Evolutionary conservation across 2,113 vertebrate species (phyloP).

Genomic region (Emydura subglobosa): DNA sequence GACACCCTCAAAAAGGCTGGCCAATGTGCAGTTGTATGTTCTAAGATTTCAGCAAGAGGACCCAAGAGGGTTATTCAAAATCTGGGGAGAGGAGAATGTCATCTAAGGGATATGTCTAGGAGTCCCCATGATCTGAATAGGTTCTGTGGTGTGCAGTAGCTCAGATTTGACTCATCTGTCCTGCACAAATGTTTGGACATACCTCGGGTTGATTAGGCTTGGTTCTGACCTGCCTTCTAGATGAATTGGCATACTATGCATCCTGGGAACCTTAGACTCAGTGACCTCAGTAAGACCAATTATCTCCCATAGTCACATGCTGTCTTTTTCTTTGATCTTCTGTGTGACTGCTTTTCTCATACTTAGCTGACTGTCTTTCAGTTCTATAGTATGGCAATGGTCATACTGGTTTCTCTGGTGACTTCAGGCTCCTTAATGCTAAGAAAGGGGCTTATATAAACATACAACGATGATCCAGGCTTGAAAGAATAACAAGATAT

Average conservation of each 20-base stretch:
- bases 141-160: neutral
- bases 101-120: neutral
- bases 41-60: neutral
- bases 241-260: neutral
- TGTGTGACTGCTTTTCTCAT: neutral
- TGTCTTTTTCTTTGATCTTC: neutral
- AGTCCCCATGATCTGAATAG: too few relatives aligned
- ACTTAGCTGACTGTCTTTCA: neutral
- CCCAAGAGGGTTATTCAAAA: neutral
- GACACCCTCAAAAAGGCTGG: neutral
- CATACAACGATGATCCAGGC: neutral
- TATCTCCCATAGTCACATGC: neutral
- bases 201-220: neutral
- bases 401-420: neutral
- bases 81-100: neutral
- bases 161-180: neutral
- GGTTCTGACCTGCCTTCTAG: neutral
- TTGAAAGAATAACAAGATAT: constrained; percentile 13
- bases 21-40: neutral
- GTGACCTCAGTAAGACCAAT: neutral
- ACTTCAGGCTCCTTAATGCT: neutral
- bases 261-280: neutral
- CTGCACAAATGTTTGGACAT: neutral
- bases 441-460: neutral
- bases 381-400: neutral